Evolutionary conservation across 2,113 vertebrate genomes (phyloP).

Genomic region (Piaya cayana): DNA sequence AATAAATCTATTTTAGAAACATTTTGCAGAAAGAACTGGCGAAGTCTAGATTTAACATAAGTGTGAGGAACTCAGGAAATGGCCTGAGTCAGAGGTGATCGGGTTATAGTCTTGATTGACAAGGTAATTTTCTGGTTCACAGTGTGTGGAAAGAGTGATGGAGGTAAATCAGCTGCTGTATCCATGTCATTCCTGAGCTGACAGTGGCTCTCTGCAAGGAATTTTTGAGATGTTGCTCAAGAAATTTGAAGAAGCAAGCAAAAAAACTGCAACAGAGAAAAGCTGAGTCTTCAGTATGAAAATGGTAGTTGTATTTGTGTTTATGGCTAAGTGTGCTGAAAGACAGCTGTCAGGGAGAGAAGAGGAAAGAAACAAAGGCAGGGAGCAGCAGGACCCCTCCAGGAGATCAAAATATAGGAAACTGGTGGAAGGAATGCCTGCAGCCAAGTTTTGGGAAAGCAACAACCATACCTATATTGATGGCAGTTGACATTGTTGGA

Average conservation of each 20-base stretch:
- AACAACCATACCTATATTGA: rapidly evolving
- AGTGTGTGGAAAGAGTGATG: not conserved
- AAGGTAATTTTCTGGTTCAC: not conserved
- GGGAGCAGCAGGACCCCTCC: not conserved
- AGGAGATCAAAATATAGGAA: not conserved
- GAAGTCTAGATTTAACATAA: not conserved
- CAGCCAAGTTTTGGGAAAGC: not conserved
- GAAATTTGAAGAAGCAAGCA: not conserved
- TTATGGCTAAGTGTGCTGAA: not conserved
- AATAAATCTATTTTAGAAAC: not conserved
- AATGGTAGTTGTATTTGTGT: not conserved
- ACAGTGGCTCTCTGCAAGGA: not conserved
- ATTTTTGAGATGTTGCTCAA: not conserved
- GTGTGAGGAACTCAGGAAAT: not conserved
- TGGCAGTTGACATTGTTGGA: not conserved
- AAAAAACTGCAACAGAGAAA: not conserved
- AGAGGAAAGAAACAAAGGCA: not conserved
- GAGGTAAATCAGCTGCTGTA: not conserved
- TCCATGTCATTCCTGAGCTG: not conserved
- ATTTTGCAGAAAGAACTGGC: not conserved
- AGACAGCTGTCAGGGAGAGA: not conserved
- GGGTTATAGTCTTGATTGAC: not conserved
- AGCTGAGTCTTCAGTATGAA: not conserved
- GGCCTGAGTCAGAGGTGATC: not conserved
- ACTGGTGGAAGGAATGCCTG: not conserved